phyloP scores from a whole-genome alignment of 2,113 vertebrate genomes.

The Coryphaenoides rupestris region DNA sequence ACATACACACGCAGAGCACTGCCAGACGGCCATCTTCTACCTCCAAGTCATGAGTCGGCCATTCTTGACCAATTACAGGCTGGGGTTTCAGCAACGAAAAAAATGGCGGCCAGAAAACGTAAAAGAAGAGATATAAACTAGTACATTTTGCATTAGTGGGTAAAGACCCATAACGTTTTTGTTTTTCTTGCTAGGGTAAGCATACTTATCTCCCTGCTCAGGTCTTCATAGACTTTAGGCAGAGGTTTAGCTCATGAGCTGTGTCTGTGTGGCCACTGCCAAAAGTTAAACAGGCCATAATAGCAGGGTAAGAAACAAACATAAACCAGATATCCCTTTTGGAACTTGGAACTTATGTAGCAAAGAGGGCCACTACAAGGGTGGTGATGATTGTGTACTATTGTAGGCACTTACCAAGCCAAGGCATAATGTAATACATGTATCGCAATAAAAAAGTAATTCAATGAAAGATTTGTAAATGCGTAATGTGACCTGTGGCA shows the following conservation, averaged over 20 bases:
- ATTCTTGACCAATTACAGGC: not conserved
- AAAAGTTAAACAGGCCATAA: not conserved
- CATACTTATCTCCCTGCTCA: constrained; percentile 2
- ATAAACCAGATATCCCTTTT: not conserved
- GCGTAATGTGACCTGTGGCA: too few relatives aligned
- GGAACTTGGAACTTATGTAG: not conserved
- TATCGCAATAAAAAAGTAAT: too few relatives aligned
- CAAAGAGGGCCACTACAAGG: not conserved
- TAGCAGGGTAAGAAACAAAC: not conserved
- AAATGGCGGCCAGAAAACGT: not conserved
- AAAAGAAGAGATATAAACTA: not conserved
- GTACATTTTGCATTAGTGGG: not conserved
- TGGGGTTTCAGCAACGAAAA: not conserved
- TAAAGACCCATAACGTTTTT: not conserved
- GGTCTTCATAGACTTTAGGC: not conserved
- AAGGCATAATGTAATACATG: too few relatives aligned
- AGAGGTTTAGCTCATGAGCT: not conserved
- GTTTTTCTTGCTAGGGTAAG: not conserved
- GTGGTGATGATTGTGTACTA: not conserved
- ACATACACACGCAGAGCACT: not conserved
- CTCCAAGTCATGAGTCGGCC: not conserved
- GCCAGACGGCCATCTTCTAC: not conserved
- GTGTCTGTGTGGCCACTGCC: not conserved
- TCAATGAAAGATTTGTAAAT: too few relatives aligned
- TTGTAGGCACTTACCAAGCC: too few relatives aligned